Evolutionary conservation across 2,888 invertebrate genomes (phyloP).

Genomic region (Amiota minor): DNA sequence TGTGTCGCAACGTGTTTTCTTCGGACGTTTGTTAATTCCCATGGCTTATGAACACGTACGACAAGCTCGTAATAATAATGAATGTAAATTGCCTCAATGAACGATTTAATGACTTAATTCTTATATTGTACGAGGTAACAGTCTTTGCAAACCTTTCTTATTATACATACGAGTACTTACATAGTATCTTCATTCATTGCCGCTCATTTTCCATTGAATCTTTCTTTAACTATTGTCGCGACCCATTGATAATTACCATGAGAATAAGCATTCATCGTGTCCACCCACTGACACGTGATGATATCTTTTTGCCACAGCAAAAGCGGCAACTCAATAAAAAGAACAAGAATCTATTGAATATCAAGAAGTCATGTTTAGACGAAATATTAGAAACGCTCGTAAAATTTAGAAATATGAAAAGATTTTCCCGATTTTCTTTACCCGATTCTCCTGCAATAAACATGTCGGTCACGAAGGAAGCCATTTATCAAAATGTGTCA

Average conservation of each 20-base stretch:
- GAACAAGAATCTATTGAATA: background rate
- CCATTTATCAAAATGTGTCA: conserved; percentile 56
- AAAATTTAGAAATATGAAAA: conserved; percentile 40
- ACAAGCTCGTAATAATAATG: conserved; percentile 61
- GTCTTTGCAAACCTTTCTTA: conserved; percentile 48
- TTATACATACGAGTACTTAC: too few relatives aligned
- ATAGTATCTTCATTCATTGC: conserved; percentile 17
- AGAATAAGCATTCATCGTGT: background rate
- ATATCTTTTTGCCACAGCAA: conserved; percentile 19
- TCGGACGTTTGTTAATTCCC: conserved; percentile 58
- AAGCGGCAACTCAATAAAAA: conserved; percentile 7
- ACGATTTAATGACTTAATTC: conserved; percentile 70
- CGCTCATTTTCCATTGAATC: conserved; percentile 43
- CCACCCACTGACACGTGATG: conserved; percentile 6
- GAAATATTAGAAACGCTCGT: conserved; percentile 21
- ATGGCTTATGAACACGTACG: conserved; percentile 70
- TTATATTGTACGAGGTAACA: conserved; percentile 45
- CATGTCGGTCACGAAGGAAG: conserved; percentile 51
- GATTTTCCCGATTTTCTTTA: conserved; percentile 43
- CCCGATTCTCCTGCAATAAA: conserved; percentile 27
- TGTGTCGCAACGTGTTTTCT: background rate
- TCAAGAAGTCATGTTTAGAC: background rate
- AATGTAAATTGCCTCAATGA: conserved; percentile 67
- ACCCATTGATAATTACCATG: too few relatives aligned
- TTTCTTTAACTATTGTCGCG: conserved; percentile 26